Percentiles rank a stretch among this genome's conserved stretches.
Evolutionary conservation across 2,113 vertebrate species (phyloP).

Genomic region (Pipa parva): DNA sequence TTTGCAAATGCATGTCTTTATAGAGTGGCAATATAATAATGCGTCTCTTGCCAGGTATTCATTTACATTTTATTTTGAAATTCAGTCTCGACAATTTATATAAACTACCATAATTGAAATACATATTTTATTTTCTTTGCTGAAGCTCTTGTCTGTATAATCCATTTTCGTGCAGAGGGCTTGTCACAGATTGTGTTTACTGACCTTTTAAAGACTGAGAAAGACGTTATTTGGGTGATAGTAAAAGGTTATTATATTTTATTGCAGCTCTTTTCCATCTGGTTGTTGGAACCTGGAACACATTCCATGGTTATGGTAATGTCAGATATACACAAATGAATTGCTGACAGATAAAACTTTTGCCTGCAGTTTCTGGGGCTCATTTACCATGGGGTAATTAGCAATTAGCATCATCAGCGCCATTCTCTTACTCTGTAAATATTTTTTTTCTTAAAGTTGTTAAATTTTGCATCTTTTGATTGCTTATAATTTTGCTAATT

Average conservation of each 20-base stretch:
- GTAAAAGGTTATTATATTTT: conserved; percentile 1
- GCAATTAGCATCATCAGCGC: no score
- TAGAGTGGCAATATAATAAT: not conserved
- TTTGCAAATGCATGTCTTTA: not conserved
- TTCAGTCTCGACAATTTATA: not conserved
- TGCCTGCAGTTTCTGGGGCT: not conserved
- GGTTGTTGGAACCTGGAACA: not conserved
- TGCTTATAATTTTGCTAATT: no score
- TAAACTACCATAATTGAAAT: conserved; percentile 3
- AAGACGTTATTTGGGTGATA: not conserved
- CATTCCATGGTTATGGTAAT: not conserved
- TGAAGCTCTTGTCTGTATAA: not conserved
- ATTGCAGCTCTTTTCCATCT: not conserved
- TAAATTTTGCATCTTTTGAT: no score
- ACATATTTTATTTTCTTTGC: conserved; percentile 1
- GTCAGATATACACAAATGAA: not conserved
- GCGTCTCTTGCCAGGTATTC: not conserved
- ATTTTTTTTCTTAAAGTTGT: no score
- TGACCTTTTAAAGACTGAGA: not conserved
- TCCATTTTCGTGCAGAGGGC: not conserved
- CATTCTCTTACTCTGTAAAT: no score
- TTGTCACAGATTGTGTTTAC: conserved; percentile 1
- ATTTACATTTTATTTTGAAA: not conserved
- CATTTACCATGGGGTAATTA: no score
- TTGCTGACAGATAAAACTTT: not conserved